Evolutionary conservation across 1,140 invertebrate genomes (phyloP).

Genomic region (Pomacea maculata): DNA sequence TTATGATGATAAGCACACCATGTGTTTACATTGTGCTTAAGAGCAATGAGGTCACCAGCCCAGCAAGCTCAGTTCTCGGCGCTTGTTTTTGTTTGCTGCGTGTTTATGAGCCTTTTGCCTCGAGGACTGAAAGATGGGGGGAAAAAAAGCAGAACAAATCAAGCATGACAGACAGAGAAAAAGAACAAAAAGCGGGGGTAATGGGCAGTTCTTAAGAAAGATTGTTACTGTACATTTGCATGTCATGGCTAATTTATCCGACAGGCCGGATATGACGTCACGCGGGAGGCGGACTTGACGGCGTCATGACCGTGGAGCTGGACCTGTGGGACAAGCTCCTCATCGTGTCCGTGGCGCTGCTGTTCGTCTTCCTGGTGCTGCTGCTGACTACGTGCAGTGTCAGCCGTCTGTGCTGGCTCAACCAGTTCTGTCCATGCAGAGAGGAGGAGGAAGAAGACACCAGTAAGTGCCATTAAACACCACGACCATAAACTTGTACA

Average conservation of each 20-base stretch:
- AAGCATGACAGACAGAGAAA: too few species aligned
- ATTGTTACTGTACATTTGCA: too few species aligned
- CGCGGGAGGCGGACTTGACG: neutral
- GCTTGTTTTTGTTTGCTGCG: too few species aligned
- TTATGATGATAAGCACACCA: neutral
- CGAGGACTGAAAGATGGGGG: too few species aligned
- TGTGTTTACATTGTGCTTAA: neutral
- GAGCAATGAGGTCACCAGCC: neutral
- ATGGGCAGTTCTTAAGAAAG: too few species aligned
- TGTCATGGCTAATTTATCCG: neutral
- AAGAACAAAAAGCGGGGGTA: too few species aligned
- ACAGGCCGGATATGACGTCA: neutral
- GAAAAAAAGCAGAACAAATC: too few species aligned
- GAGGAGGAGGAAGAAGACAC: conserved; percentile 24
- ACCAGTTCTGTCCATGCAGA: conserved; percentile 39
- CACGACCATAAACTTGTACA: too few species aligned
- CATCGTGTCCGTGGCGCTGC: conserved; percentile 33
- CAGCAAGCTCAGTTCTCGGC: too few species aligned
- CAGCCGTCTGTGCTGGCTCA: conserved; percentile 40
- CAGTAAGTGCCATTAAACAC: neutral
- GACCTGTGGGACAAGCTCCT: conserved; percentile 46
- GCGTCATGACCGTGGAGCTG: conserved; percentile 18
- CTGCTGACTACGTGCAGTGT: conserved; percentile 36
- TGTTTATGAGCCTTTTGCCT: too few species aligned
- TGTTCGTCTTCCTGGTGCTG: conserved; percentile 35